phyloP scores from a whole-genome alignment of 2,888 invertebrate genomes.

The Rotaria sp. region DNA sequence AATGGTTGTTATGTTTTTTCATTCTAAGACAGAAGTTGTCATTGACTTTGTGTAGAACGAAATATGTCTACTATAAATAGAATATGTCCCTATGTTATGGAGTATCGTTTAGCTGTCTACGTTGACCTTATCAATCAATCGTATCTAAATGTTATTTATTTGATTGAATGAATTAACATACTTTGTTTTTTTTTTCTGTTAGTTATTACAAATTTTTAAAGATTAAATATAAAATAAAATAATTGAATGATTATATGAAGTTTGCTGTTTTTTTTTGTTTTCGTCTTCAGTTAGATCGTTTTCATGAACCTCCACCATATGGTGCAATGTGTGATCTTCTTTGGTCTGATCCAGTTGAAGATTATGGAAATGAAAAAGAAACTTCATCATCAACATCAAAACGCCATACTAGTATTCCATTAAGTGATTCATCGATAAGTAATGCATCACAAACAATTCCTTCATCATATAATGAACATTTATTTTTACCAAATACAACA shows the following conservation, averaged over 20 bases:
- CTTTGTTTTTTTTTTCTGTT: no score
- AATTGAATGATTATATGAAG: no score
- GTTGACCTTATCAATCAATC: neutral
- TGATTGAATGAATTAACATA: no score
- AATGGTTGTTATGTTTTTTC: no score
- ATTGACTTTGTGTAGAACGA: no score
- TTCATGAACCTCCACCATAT: slow-evolving; percentile 5
- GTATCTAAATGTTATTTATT: no score
- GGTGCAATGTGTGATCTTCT: slow-evolving; percentile 14
- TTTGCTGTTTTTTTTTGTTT: no score
- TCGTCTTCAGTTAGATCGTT: neutral
- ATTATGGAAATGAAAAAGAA: slow-evolving; percentile 21
- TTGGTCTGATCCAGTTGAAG: slow-evolving; percentile 27
- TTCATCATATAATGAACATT: neutral
- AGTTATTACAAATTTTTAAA: no score
- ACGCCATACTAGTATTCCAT: slow-evolving; percentile 52
- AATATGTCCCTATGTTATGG: no score
- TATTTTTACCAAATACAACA: neutral
- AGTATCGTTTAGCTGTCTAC: neutral
- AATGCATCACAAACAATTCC: neutral
- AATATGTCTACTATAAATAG: no score
- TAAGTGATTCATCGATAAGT: neutral
- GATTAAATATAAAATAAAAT: no score
- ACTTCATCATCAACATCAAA: slow-evolving; percentile 78
- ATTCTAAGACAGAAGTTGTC: no score